Evolutionary conservation across 2,888 invertebrate genomes (phyloP).

Genomic region (Acrobasis consociella): DNA sequence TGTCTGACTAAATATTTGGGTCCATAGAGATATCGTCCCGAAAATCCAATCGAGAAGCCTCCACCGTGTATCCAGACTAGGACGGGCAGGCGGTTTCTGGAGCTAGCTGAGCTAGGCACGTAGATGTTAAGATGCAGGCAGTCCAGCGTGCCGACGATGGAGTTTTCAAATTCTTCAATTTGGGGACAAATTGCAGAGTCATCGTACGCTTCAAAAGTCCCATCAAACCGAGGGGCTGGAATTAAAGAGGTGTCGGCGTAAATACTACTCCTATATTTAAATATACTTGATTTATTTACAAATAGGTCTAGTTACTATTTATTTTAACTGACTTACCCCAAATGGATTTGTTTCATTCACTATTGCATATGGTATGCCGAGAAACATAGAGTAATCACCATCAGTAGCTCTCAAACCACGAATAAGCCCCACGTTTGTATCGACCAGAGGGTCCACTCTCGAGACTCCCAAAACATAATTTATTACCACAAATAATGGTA

Average conservation of each 20-base stretch:
- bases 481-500: background rate
- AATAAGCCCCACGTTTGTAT: slow-evolving; percentile 50
- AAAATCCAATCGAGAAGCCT: slow-evolving; percentile 41
- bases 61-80: slow-evolving; percentile 59
- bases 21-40: slow-evolving; percentile 39
- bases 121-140: slow-evolving; percentile 48
- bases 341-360: slow-evolving; percentile 54
- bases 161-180: slow-evolving; percentile 37
- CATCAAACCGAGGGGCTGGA: slow-evolving; percentile 40
- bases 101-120: slow-evolving; percentile 45
- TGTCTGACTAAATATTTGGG: slow-evolving; percentile 53
- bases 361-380: slow-evolving; percentile 61
- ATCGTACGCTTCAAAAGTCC: slow-evolving; percentile 42
- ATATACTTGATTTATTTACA: background rate
- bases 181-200: slow-evolving; percentile 48
- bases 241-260: slow-evolving; percentile 23
- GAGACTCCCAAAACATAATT: slow-evolving; percentile 31
- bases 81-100: slow-evolving; percentile 48
- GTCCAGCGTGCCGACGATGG: slow-evolving; percentile 38
- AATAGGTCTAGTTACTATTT: background rate
- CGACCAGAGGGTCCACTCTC: slow-evolving; percentile 52
- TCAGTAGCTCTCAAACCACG: slow-evolving; percentile 51
- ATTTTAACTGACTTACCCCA: slow-evolving; percentile 47
- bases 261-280: too few species aligned
- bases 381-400: slow-evolving; percentile 56